These are phyloP conservation scores for Rhinoderma darwinii DNA, from an alignment of 2,113 vertebrate species.

Conservation along the genomic window DNA sequence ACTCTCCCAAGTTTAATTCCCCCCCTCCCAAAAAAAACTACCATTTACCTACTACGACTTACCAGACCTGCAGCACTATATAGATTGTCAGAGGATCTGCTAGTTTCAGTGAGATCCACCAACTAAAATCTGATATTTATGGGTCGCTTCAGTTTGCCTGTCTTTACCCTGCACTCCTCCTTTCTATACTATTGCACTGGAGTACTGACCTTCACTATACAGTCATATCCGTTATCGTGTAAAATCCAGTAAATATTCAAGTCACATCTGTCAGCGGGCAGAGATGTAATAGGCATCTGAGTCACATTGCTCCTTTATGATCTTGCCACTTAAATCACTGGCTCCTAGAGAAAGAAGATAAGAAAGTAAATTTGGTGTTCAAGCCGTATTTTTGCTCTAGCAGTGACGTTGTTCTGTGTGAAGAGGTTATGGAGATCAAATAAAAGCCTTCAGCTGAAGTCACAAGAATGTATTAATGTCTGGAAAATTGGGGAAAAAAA, in stretches of 20 bases:
- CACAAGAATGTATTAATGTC: background rate
- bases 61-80: too few species aligned
- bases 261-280: background rate
- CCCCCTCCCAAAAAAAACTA: too few species aligned
- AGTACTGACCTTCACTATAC: background rate
- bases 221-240: background rate
- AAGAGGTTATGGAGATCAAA: background rate
- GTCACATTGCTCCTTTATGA: background rate
- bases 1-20: too few species aligned
- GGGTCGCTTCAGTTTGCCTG: background rate
- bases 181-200: background rate
- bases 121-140: background rate
- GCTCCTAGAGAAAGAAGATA: background rate
- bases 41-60: too few species aligned
- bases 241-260: background rate
- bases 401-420: background rate
- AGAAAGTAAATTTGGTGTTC: background rate
- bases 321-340: background rate
- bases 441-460: background rate
- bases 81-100: background rate
- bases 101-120: too few species aligned
- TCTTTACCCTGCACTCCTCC: background rate
- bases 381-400: slow-evolving; percentile 2
- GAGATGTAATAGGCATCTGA: slow-evolving; percentile 13
- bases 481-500: too few species aligned